Conservation (phyloP, 1,140 invertebrate species). For the Drosophila nikananu region DNA sequence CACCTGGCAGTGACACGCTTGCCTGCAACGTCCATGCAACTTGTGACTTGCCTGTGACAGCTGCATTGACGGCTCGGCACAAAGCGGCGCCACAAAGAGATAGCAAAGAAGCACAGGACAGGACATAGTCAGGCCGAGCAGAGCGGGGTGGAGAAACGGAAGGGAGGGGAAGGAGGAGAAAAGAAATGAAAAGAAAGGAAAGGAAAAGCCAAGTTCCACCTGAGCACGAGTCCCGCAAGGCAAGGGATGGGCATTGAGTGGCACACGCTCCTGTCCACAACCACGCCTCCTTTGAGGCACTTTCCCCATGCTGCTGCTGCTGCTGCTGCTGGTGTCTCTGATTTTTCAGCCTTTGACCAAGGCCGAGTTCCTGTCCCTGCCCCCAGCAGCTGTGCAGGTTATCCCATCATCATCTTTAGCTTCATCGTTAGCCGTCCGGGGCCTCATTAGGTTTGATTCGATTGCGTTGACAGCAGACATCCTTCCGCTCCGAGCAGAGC, state of each 20-base stretch:
- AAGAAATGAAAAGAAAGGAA: not conserved
- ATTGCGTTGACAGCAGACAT: conserved; percentile 43
- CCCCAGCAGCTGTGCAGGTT: conserved; percentile 16
- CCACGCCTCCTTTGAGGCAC: not conserved
- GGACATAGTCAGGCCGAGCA: conserved; percentile 1
- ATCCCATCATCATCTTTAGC: conserved; percentile 1
- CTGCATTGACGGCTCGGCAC: conserved; percentile 31
- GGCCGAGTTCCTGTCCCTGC: not conserved
- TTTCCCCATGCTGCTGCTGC: not conserved
- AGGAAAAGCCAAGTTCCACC: conserved; percentile 22
- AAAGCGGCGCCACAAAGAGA: conserved; percentile 19
- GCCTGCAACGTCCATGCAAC: conserved; percentile 16
- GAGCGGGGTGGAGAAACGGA: not conserved
- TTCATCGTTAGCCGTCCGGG: conserved; percentile 29
- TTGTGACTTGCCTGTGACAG: conserved; percentile 41
- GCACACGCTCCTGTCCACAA: not conserved
- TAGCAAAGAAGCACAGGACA: conserved; percentile 1
- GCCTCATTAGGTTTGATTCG: conserved; percentile 49
- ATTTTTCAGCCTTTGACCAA: conserved; percentile 28
- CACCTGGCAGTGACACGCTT: conserved; percentile 17
- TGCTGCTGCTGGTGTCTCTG: conserved; percentile 1
- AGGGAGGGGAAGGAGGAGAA: not conserved
- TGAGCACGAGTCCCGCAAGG: conserved; percentile 5
- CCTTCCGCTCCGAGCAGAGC: conserved; percentile 26
- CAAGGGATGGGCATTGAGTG: conserved; percentile 5